These are phyloP conservation scores for Hyles vespertilio DNA, from an alignment of 1,140 invertebrate genomes.

Conservation along the genomic window DNA sequence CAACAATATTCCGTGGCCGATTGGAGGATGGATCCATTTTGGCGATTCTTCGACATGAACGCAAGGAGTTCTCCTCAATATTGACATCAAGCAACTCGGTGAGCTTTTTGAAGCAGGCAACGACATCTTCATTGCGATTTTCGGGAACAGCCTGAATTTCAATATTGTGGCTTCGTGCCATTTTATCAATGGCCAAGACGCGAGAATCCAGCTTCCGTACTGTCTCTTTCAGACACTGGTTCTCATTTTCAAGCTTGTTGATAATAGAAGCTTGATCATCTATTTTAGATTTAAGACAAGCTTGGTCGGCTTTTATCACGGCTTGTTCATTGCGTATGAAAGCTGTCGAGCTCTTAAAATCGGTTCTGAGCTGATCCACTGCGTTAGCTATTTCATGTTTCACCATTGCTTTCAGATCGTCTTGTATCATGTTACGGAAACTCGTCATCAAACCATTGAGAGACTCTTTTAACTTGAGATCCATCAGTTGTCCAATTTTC, in stretches of 20 bases:
- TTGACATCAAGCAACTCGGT: background rate
- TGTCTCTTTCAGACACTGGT: background rate
- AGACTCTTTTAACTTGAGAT: too few relatives aligned
- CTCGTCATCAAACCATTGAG: too few relatives aligned
- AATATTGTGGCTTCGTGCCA: background rate
- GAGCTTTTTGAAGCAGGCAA: background rate
- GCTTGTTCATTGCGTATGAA: too few relatives aligned
- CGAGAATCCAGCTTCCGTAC: background rate
- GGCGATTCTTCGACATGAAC: background rate
- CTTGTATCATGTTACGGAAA: too few relatives aligned
- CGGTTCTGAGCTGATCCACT: too few relatives aligned
- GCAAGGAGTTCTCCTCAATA: background rate
- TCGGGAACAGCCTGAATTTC: slow-evolving; percentile 1
- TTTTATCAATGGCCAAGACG: background rate
- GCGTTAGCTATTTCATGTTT: too few relatives aligned
- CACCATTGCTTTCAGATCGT: too few relatives aligned
- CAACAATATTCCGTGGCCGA: background rate
- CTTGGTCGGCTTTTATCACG: too few relatives aligned
- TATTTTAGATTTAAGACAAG: background rate
- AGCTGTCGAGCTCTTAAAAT: too few relatives aligned
- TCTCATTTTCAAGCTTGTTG: background rate
- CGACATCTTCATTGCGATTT: background rate
- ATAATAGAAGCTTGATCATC: background rate
- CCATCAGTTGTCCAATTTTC: background rate
- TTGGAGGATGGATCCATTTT: background rate